A percentile compares a stretch with the other conserved stretches of the same genome.
These are phyloP conservation scores for Drosophila willistoni DNA, from an alignment of 1,140 invertebrate species.

Conservation along the genomic window DNA sequence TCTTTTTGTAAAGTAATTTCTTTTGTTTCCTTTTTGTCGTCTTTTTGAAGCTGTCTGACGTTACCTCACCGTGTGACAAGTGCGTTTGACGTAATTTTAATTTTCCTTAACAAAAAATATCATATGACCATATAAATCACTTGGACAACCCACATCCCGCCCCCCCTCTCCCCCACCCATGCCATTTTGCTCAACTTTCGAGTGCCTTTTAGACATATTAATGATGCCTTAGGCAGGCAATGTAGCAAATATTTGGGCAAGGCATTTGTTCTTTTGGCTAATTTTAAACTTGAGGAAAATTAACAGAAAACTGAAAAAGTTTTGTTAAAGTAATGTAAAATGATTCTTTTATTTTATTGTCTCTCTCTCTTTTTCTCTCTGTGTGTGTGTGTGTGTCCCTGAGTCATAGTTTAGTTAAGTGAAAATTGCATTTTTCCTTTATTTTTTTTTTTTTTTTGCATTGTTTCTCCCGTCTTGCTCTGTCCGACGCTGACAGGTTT, in stretches of 20 bases:
- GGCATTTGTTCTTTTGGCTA: constrained; percentile 35
- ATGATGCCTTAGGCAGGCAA: constrained; percentile 46
- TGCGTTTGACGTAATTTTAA: constrained; percentile 57
- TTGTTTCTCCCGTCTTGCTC: neutral
- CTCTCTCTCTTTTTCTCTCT: neutral
- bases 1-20: neutral
- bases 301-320: constrained; percentile 1
- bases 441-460: neutral
- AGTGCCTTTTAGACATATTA: constrained; percentile 27
- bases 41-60: constrained; percentile 53
- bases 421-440: constrained; percentile 45
- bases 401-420: constrained; percentile 16
- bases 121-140: constrained; percentile 61
- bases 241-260: constrained; percentile 43
- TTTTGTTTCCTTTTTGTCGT: neutral
- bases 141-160: constrained; percentile 32
- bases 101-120: constrained; percentile 48
- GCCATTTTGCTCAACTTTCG: constrained; percentile 4
- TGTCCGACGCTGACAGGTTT: neutral
- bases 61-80: constrained; percentile 40
- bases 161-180: neutral
- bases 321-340: constrained; percentile 29
- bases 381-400: constrained; percentile 14
- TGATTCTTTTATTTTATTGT: neutral
- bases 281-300: constrained; percentile 48